Evolutionary conservation across 1,140 invertebrate genomes (phyloP).

Genomic region (Drosophila murphyi): DNA sequence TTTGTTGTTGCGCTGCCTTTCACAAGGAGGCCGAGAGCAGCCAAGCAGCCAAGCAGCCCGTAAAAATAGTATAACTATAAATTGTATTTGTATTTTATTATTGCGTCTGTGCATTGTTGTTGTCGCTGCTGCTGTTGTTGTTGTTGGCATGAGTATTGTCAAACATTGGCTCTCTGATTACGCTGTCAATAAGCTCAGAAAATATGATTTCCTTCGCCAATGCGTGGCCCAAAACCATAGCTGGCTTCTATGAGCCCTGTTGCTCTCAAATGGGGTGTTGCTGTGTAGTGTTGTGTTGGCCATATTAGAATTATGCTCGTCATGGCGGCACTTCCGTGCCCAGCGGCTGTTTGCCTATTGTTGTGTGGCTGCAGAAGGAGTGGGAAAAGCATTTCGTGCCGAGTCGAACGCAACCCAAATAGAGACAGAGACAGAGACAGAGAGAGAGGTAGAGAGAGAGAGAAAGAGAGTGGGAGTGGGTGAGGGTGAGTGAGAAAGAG

Average conservation of each 20-base stretch:
- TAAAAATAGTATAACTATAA: slow-evolving; percentile 66
- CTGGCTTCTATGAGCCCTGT: slow-evolving; percentile 35
- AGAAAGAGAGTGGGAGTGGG: too few species aligned
- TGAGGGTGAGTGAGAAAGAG: not conserved
- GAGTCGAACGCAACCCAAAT: slow-evolving; percentile 17
- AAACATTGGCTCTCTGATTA: slow-evolving; percentile 70
- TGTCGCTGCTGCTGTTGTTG: slow-evolving; percentile 20
- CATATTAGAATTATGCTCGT: slow-evolving; percentile 79
- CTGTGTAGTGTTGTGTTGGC: slow-evolving; percentile 49
- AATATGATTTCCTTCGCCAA: slow-evolving; percentile 71
- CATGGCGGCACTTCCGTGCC: slow-evolving; percentile 77
- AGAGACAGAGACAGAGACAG: too few species aligned
- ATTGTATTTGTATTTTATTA: slow-evolving; percentile 81
- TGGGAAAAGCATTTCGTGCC: not conserved
- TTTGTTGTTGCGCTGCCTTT: slow-evolving; percentile 26
- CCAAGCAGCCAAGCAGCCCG: slow-evolving; percentile 3
- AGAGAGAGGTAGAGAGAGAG: too few species aligned
- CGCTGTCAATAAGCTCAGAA: slow-evolving; percentile 79
- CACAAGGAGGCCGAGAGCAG: not conserved
- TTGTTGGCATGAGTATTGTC: slow-evolving; percentile 52
- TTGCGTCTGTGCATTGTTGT: slow-evolving; percentile 55
- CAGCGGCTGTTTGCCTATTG: slow-evolving; percentile 60
- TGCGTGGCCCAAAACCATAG: slow-evolving; percentile 41
- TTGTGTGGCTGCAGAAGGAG: slow-evolving; percentile 28
- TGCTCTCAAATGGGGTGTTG: slow-evolving; percentile 46